These are phyloP conservation scores for Micropterix aruncella DNA, from an alignment of 2,888 invertebrate genomes.

Conservation along the genomic window DNA sequence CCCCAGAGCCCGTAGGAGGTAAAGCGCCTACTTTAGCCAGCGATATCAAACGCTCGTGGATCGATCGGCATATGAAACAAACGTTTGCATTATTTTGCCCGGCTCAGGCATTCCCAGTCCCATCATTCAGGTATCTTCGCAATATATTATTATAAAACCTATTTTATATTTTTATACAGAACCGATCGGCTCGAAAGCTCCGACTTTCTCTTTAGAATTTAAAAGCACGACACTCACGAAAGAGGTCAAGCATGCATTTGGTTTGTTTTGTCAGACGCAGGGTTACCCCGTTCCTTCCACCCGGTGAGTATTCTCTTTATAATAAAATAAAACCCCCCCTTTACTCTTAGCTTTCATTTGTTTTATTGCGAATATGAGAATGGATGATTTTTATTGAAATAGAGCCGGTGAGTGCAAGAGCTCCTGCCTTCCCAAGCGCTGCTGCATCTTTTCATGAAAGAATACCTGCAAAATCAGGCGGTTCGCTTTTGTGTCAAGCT, in stretches of 20 bases:
- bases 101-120: slow-evolving; percentile 65
- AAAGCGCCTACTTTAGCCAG: slow-evolving; percentile 58
- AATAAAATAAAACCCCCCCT: too few relatives aligned
- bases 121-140: slow-evolving; percentile 36
- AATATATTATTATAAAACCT: slow-evolving; percentile 3
- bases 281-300: slow-evolving; percentile 50
- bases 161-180: slow-evolving; percentile 21
- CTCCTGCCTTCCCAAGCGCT: slow-evolving; percentile 34
- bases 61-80: slow-evolving; percentile 45
- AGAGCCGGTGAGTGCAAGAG: slow-evolving; percentile 37
- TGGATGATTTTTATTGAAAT: slow-evolving; percentile 6
- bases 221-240: slow-evolving; percentile 46
- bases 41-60: slow-evolving; percentile 53
- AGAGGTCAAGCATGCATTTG: slow-evolving; percentile 35
- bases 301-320: slow-evolving; percentile 42
- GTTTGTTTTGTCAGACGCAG: slow-evolving; percentile 54
- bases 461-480: slow-evolving; percentile 24
- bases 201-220: slow-evolving; percentile 38
- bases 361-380: too few relatives aligned
- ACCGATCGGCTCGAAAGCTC: slow-evolving; percentile 45
- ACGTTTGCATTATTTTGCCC: slow-evolving; percentile 58
- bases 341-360: neutral
- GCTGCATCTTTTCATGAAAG: slow-evolving; percentile 36
- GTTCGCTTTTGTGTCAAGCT: slow-evolving; percentile 39
- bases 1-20: slow-evolving; percentile 52